Evolutionary conservation across 1,140 invertebrate genomes (phyloP).

Genomic region (Melanaphis sacchari): DNA sequence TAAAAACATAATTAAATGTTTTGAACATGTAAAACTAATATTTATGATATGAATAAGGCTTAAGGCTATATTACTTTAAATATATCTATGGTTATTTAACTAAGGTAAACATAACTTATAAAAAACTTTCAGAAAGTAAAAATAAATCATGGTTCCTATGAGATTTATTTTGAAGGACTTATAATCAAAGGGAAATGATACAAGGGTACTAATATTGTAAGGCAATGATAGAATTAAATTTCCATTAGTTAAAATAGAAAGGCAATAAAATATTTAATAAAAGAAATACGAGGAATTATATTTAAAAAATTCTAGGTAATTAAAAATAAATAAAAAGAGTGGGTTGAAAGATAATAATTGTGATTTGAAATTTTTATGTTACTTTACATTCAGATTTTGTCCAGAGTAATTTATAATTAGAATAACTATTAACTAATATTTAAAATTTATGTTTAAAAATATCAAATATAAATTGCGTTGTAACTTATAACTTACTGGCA

Average conservation of each 20-base stretch:
- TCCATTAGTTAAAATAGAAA: background rate
- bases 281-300: background rate
- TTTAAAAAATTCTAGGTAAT: background rate
- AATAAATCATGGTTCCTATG: background rate
- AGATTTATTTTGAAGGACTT: background rate
- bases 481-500: background rate
- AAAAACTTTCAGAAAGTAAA: background rate
- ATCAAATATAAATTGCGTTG: background rate
- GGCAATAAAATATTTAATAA: background rate
- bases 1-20: background rate
- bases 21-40: background rate
- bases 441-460: background rate
- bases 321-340: background rate
- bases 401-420: background rate
- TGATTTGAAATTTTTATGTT: background rate
- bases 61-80: background rate
- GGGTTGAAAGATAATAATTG: background rate
- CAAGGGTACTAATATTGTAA: background rate
- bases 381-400: background rate
- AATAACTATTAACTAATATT: background rate
- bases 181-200: background rate
- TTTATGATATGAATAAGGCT: background rate
- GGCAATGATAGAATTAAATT: background rate
- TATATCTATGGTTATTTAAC: too few relatives aligned
- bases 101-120: background rate